Base-by-base conservation (phyloP, 2,888 invertebrate genomes). In the Sarcophaga carnaria region DNA sequence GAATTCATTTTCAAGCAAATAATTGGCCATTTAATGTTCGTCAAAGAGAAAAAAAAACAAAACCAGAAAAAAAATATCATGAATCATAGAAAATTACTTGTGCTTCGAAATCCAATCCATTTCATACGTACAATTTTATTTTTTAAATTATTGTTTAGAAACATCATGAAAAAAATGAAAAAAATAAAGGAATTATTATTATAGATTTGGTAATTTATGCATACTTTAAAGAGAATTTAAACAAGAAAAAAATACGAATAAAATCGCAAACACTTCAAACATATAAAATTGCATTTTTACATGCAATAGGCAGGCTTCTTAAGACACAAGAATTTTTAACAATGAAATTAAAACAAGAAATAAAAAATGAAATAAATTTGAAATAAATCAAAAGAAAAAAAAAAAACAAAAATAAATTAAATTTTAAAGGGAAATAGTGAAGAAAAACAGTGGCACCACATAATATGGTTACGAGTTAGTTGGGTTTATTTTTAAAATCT, bases 231-330 rank as follows among this genome's bases (percentile, higher is more conserved):
- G 60, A 66, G 4, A 49, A 71, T 66, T 25, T 66, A 60, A 77
- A 8, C 70, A 25, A 64, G 12, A 4, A 75, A 4, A 75, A 75
- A 49, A 37, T 37, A 6, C 60, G 76, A 54, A 77, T 74, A 60
- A 59, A 17, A 82, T 59, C 45, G 20, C 12, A 81, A 69, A 69
- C 37, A 69, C 37, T 62, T 37, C n/a, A 80, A 83, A 70, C 25
- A 74, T 59, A 76, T 72, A 76, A 77, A 88, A 88, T 88, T 86
- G 89, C 85, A 88, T 86, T 87, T 87, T 82, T 81, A 83, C 89
- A 89, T 88, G 89, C 89, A 88, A 88, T 77, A 79, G 77, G 60
- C 74, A 8, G 37, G 8, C 37, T 37, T 37, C 37, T 69, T 71
- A 22, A 66, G 76, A 64, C 64, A 54, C 17, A 12, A 64, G 69